Evolutionary conservation across 1,140 invertebrate species (phyloP).

Genomic region (Cepaea nemoralis): DNA sequence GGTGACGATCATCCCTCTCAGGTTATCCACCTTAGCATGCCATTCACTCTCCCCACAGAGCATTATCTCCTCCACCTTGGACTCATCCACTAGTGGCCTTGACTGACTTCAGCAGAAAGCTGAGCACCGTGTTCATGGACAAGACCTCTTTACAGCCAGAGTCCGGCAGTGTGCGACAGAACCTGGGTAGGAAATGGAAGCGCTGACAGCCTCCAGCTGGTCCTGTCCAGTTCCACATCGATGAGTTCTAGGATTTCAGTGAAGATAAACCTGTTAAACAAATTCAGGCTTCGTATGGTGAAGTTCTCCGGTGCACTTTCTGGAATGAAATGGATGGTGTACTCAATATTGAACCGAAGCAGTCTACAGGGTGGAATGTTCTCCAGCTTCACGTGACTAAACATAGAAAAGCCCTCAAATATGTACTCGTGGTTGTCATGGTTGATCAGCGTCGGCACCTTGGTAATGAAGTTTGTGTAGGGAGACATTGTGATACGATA

Average conservation of each 20-base stretch:
- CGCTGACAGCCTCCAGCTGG: conserved; percentile 80
- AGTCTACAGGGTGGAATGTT: conserved; percentile 74
- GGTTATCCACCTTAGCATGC: conserved; percentile 91
- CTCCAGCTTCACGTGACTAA: conserved; percentile 90
- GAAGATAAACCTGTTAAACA: conserved; percentile 89
- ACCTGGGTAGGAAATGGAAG: conserved; percentile 97
- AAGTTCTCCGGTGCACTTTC: conserved; percentile 94
- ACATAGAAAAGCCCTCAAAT: conserved; percentile 98
- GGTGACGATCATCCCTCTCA: conserved; percentile 89
- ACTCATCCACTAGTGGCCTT: conserved; percentile 80
- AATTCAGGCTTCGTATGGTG: conserved; percentile 89
- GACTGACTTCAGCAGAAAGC: conserved; percentile 83
- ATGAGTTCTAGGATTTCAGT: conserved; percentile 91
- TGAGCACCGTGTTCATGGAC: conserved; percentile 92
- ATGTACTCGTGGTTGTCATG: conserved; percentile 94
- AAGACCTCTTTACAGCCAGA: conserved; percentile 85
- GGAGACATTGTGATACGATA: conserved; percentile 83
- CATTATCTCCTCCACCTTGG: conserved; percentile 79
- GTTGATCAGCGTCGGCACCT: conserved; percentile 88
- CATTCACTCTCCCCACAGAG: conserved; percentile 86
- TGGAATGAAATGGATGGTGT: conserved; percentile 92
- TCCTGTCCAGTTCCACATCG: conserved; percentile 89
- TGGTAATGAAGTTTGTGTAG: conserved; percentile 76
- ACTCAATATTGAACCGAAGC: conserved; percentile 86
- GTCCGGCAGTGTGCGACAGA: conserved; percentile 87